These are phyloP conservation scores for Sporophila hypoxantha DNA, from an alignment of 2,113 vertebrate genomes.

Conservation along the genomic window DNA sequence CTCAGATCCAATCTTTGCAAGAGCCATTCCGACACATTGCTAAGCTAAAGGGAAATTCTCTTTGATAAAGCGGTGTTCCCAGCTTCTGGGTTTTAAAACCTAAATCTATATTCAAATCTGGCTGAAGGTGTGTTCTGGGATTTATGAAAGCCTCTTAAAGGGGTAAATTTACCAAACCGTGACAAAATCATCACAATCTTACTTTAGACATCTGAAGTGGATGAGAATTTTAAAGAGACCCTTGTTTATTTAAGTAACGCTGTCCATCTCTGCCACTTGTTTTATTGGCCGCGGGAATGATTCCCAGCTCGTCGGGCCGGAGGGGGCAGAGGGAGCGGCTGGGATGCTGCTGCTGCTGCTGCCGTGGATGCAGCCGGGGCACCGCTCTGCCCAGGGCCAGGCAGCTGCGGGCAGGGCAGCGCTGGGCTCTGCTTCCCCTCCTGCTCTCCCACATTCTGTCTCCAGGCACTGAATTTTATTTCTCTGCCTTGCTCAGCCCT, in stretches of 20 bases:
- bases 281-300: conserved; percentile 63
- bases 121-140: conserved; percentile 91
- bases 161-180: conserved; percentile 97
- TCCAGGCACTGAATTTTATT: background rate
- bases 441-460: background rate
- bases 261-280: conserved; percentile 68
- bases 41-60: conserved; percentile 77
- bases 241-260: conserved; percentile 77
- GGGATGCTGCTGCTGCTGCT: background rate
- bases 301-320: conserved; percentile 43
- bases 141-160: conserved; percentile 97
- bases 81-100: conserved; percentile 90
- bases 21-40: conserved; percentile 69
- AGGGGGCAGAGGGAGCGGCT: conserved; percentile 9
- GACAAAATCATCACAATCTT: conserved; percentile 93
- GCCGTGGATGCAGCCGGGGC: background rate
- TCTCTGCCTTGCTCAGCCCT: background rate
- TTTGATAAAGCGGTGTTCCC: conserved; percentile 78
- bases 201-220: conserved; percentile 85
- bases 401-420: background rate
- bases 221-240: conserved; percentile 81
- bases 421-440: background rate
- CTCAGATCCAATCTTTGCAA: conserved; percentile 70
- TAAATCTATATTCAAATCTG: conserved; percentile 98
- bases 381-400: background rate